These are phyloP conservation scores for Pomacea canaliculata DNA, from an alignment of 2,888 invertebrate species.

Conservation along the genomic window DNA sequence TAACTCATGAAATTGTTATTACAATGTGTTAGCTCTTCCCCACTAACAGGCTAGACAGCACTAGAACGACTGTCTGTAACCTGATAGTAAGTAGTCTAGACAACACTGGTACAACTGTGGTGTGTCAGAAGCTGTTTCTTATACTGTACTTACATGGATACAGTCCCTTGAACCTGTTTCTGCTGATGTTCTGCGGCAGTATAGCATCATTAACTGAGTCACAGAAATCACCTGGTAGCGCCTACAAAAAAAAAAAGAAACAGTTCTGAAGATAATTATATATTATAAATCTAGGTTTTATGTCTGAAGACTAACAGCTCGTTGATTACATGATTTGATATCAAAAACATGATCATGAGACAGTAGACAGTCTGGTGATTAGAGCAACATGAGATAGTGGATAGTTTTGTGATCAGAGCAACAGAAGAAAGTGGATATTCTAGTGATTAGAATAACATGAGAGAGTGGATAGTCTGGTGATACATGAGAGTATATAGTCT, in stretches of 20 bases:
- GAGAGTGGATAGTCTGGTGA: no score
- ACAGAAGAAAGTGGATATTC: no score
- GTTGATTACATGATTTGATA: no score
- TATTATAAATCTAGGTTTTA: not conserved
- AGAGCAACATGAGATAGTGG: no score
- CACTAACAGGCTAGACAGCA: not conserved
- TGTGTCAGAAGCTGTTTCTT: not conserved
- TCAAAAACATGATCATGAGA: no score
- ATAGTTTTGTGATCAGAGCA: no score
- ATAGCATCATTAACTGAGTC: not conserved
- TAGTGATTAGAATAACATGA: no score
- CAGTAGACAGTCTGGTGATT: no score
- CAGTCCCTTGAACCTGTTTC: constrained; percentile 20
- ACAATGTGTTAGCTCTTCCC: no score
- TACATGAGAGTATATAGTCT: no score
- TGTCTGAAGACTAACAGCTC: not conserved
- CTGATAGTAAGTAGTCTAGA: not conserved
- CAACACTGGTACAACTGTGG: not conserved
- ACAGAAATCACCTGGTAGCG: not conserved
- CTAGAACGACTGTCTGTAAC: not conserved
- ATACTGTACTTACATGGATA: constrained; percentile 16
- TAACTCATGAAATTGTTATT: no score
- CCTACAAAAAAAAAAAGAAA: constrained; percentile 9
- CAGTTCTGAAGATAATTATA: not conserved
- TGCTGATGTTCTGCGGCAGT: not conserved